Evolutionary conservation across 2,797 vertebrate genomes (phyloP).

Genomic region (Muscicapa comitata): DNA sequence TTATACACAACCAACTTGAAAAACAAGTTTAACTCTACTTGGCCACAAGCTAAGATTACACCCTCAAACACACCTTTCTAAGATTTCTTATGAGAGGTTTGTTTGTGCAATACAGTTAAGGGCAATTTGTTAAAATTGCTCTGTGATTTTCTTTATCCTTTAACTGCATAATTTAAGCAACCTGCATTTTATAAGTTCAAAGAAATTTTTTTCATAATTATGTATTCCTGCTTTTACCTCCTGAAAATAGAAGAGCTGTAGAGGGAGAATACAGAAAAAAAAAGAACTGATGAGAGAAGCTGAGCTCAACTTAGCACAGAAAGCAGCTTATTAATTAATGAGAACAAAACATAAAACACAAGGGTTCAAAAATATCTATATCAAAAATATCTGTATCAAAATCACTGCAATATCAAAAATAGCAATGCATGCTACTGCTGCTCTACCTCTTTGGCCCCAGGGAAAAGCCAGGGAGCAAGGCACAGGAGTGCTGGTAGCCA

Average conservation of each 20-base stretch:
- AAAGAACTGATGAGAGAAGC: not conserved
- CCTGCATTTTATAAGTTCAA: constrained; percentile 58
- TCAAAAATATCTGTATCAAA: too few species aligned
- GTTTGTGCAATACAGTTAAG: constrained; percentile 66
- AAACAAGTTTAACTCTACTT: constrained; percentile 76
- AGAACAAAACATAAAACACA: not conserved
- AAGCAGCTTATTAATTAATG: not conserved
- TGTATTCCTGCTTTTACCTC: constrained; percentile 42
- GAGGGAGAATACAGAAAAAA: not conserved
- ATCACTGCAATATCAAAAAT: not conserved
- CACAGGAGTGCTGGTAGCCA: not conserved
- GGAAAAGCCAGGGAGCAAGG: not conserved
- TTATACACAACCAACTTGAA: constrained; percentile 79
- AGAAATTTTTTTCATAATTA: constrained; percentile 39
- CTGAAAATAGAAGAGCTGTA: constrained; percentile 32
- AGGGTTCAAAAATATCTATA: not conserved
- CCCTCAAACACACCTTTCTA: constrained; percentile 76
- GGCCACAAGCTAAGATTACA: constrained; percentile 74
- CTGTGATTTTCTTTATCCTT: constrained; percentile 68
- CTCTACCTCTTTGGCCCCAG: not conserved
- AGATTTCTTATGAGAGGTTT: constrained; percentile 61
- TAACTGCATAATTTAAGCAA: constrained; percentile 62
- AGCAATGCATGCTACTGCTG: not conserved
- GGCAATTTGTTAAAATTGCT: constrained; percentile 71
- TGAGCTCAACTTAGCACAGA: not conserved